A percentile compares a stretch with the other conserved stretches of the same genome.
phyloP scores from a whole-genome alignment of 2,888 invertebrate species.

The Chloromyia formosa region DNA sequence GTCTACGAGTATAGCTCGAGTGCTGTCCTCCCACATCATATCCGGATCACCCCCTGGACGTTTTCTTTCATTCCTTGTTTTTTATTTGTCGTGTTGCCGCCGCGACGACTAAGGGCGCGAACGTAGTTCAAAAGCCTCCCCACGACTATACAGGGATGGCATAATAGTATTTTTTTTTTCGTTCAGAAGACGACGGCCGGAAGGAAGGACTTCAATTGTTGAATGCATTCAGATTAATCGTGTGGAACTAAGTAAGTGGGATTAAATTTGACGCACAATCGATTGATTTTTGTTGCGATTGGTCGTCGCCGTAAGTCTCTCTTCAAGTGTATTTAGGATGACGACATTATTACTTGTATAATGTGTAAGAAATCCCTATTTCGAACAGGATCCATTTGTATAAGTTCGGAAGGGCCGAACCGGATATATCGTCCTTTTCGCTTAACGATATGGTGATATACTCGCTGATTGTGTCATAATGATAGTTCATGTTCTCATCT shows the following conservation, averaged over 20 bases:
- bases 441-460: slow-evolving; percentile 5
- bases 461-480: slow-evolving; percentile 19
- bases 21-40: slow-evolving; percentile 25
- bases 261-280: slow-evolving; percentile 44
- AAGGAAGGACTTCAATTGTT: slow-evolving; percentile 42
- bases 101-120: not conserved
- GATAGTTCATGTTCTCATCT: slow-evolving; percentile 15
- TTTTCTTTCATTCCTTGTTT: not conserved
- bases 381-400: not conserved
- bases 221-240: slow-evolving; percentile 43
- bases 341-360: slow-evolving; percentile 35
- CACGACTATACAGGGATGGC: not conserved
- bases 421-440: slow-evolving; percentile 32
- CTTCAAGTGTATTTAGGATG: slow-evolving; percentile 6
- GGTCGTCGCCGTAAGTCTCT: slow-evolving; percentile 12
- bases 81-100: not conserved
- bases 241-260: slow-evolving; percentile 44
- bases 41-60: slow-evolving; percentile 4
- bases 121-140: not conserved
- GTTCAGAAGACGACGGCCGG: not conserved
- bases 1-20: slow-evolving; percentile 1
- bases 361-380: no score
- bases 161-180: not conserved
- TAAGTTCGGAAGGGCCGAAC: not conserved
- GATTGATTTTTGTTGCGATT: slow-evolving; percentile 39